phyloP scores from a whole-genome alignment of 2,113 vertebrate species.

The Mustela nigripes region DNA sequence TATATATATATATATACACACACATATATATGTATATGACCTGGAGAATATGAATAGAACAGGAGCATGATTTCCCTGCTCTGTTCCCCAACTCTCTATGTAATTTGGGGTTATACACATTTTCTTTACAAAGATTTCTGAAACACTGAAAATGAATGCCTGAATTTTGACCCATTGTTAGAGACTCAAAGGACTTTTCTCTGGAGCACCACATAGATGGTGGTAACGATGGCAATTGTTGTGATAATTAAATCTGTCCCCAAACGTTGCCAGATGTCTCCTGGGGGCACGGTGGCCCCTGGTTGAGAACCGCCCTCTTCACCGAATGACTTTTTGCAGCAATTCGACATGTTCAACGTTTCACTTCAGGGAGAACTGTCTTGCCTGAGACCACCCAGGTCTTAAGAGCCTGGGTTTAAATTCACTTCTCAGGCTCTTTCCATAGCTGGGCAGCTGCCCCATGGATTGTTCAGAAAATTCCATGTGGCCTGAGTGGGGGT shows the following conservation, averaged over 20 bases:
- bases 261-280: background rate
- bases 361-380: background rate
- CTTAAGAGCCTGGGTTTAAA: background rate
- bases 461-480: background rate
- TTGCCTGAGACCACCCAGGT: background rate
- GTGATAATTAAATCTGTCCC: background rate
- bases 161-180: background rate
- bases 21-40: background rate
- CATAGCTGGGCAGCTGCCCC: no score
- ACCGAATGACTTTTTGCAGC: background rate
- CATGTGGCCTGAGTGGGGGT: fast-evolving
- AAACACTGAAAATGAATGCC: background rate
- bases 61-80: fast-evolving
- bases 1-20: background rate
- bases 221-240: background rate
- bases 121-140: background rate
- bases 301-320: background rate
- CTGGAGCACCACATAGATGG: background rate
- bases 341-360: background rate
- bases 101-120: background rate
- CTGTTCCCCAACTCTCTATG: no score
- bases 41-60: fast-evolving
- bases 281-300: fast-evolving
- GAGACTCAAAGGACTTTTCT: background rate
- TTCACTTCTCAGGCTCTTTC: background rate